Evolutionary conservation across 1,140 invertebrate genomes (phyloP).

Genomic region (Polypedilum pembai): DNA sequence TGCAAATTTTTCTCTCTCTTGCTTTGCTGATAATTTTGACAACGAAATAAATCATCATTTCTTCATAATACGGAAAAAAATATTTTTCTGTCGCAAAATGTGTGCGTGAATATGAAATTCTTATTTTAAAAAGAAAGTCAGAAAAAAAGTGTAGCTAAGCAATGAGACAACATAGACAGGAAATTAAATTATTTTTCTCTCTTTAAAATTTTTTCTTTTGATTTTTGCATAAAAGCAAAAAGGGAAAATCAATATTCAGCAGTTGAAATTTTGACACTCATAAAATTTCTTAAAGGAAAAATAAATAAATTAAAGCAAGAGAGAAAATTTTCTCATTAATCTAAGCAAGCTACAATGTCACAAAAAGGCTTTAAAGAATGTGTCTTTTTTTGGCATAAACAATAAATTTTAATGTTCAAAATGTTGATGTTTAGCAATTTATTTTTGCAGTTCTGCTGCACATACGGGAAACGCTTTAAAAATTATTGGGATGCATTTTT

Average conservation of each 20-base stretch:
- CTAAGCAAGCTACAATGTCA: not conserved
- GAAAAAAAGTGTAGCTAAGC: not conserved
- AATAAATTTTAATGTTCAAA: constrained; percentile 14
- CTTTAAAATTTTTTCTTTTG: not conserved
- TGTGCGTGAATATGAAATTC: too few relatives aligned
- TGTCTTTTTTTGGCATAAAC: not conserved
- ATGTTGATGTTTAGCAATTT: constrained; percentile 7
- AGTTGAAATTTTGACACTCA: not conserved
- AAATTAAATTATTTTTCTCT: constrained; percentile 4
- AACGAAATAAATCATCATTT: not conserved
- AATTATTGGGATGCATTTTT: constrained; percentile 15
- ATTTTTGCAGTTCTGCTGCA: not conserved
- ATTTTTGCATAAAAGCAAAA: not conserved
- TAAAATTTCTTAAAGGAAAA: constrained; percentile 17
- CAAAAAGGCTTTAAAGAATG: not conserved
- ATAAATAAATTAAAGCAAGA: not conserved
- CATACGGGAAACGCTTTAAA: constrained; percentile 15
- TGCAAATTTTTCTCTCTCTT: not conserved
- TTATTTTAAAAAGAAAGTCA: not conserved
- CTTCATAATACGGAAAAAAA: not conserved
- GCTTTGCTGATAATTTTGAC: not conserved
- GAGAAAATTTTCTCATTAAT: not conserved
- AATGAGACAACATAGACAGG: not conserved
- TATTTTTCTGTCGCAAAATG: too few relatives aligned
- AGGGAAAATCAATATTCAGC: constrained; percentile 5